Evolutionary conservation across 2,888 invertebrate genomes (phyloP).

Genomic region (Tetrapedia diversipes): DNA sequence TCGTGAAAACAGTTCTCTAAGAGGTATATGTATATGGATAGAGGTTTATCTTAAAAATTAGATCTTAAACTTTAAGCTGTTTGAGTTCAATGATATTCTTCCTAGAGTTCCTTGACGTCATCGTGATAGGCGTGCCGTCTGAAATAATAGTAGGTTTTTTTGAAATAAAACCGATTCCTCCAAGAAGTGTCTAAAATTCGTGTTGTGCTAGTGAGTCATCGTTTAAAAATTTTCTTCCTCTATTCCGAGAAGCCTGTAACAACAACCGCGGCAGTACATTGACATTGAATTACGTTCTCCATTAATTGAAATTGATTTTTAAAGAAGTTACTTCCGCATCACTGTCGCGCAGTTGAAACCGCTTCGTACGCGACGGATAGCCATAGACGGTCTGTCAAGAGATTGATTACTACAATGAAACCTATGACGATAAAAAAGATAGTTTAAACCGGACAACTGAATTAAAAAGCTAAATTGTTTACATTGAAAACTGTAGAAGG

Average conservation of each 20-base stretch:
- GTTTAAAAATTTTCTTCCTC: neutral
- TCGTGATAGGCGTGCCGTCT: neutral
- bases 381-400: neutral
- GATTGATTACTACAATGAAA: neutral
- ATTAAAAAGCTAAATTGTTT: neutral
- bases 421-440: neutral
- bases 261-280: neutral
- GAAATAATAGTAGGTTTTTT: conserved; percentile 18
- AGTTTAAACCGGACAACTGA: neutral
- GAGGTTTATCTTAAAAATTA: too few species aligned
- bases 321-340: neutral
- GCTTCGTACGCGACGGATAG: neutral
- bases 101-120: neutral
- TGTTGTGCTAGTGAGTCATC: conserved; percentile 5
- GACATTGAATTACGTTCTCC: neutral
- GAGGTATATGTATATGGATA: too few species aligned
- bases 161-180: conserved; percentile 3
- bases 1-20: too few species aligned
- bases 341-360: neutral
- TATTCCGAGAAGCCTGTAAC: neutral
- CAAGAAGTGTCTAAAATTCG: neutral
- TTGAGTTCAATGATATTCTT: conserved; percentile 1
- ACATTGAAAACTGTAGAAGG: too few species aligned
- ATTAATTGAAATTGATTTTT: neutral
- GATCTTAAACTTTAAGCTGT: neutral